Conservation (phyloP, 2,113 vertebrate genomes). For the Perccottus glenii region DNA sequence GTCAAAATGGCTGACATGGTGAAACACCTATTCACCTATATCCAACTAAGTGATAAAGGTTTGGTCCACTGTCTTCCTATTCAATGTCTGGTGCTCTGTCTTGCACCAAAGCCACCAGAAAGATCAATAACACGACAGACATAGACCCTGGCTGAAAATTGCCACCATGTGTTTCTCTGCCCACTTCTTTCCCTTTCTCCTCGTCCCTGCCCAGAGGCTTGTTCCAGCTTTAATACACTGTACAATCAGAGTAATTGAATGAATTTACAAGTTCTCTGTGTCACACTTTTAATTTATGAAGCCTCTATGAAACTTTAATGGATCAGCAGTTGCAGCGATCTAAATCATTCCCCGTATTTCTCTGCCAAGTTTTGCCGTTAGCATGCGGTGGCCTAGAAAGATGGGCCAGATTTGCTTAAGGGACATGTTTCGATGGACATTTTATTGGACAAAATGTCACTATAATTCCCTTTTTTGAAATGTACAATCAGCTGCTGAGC, state of each 20-base stretch:
- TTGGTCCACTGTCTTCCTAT: no score
- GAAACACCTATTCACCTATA: no score
- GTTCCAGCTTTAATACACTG: slow-evolving; percentile 79
- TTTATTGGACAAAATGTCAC: not conserved
- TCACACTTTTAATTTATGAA: slow-evolving; percentile 79
- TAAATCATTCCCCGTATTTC: slow-evolving; percentile 71
- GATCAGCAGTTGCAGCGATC: slow-evolving; percentile 69
- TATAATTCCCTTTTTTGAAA: no score
- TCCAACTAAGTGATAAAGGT: no score
- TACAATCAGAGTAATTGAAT: slow-evolving; percentile 80
- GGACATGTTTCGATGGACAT: slow-evolving; percentile 61
- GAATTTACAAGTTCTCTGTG: slow-evolving; percentile 73
- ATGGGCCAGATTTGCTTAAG: slow-evolving; percentile 73
- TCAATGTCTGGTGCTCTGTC: no score
- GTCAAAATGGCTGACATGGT: no score
- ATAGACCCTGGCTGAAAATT: slow-evolving; percentile 61
- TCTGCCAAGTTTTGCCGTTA: slow-evolving; percentile 72
- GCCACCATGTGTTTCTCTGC: slow-evolving; percentile 61
- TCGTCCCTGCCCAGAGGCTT: slow-evolving; percentile 56
- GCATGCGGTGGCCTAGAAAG: slow-evolving; percentile 74
- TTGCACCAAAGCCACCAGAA: no score
- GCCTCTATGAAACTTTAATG: slow-evolving; percentile 79
- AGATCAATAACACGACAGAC: slow-evolving; percentile 61
- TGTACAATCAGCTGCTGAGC: no score
- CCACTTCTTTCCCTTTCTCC: slow-evolving; percentile 17